phyloP scores from a whole-genome alignment of 92 coral and sea anemone species.

The Anthopleura xanthogrammica region DNA sequence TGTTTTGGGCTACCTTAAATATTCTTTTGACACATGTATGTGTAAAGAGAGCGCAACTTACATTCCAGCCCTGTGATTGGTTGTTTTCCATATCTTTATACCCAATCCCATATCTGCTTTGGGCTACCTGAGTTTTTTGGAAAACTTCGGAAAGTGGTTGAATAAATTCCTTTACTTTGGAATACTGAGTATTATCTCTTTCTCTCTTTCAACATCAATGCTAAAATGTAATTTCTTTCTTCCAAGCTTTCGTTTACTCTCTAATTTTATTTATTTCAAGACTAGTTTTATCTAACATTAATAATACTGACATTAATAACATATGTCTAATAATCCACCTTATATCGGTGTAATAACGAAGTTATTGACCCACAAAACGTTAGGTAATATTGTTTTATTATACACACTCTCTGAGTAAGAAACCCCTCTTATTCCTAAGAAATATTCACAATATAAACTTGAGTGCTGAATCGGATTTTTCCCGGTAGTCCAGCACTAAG shows the following conservation, averaged over 20 bases:
- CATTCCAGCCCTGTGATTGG: too few relatives aligned
- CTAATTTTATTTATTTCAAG: neutral
- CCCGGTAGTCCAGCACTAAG: conserved; percentile 15
- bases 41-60: too few relatives aligned
- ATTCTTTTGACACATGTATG: too few relatives aligned
- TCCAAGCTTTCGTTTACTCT: neutral
- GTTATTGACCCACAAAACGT: conserved; percentile 19
- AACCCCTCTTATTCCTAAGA: conserved; percentile 38
- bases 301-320: neutral
- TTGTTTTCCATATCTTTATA: too few relatives aligned
- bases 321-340: conserved; percentile 7
- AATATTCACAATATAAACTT: conserved; percentile 39
- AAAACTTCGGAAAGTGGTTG: too few relatives aligned
- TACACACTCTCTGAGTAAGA: conserved; percentile 36
- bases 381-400: conserved; percentile 28
- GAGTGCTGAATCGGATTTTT: conserved; percentile 20
- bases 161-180: too few relatives aligned
- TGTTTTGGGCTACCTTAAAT: too few relatives aligned
- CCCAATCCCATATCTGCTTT: too few relatives aligned
- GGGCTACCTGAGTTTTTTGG: too few relatives aligned
- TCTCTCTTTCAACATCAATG: neutral
- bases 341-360: conserved; percentile 1
- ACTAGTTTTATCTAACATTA: neutral
- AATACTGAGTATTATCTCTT: too few relatives aligned
- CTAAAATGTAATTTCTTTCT: neutral